Evolutionary conservation across 2,888 invertebrate species (phyloP).

Genomic region (Stenodera caucasica): DNA sequence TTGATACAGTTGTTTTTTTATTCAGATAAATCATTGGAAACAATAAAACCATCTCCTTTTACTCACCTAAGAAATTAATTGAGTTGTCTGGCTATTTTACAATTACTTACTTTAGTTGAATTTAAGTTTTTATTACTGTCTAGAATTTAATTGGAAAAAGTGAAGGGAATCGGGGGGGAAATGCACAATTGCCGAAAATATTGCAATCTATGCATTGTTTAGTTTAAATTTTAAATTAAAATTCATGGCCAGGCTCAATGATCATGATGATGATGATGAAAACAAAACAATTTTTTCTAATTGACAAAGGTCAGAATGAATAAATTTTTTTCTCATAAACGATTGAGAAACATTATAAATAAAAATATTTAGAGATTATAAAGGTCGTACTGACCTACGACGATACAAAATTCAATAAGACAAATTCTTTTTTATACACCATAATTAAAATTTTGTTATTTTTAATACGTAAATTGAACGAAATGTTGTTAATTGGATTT

Average conservation of each 20-base stretch:
- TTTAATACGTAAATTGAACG: not conserved
- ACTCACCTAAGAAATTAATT: not conserved
- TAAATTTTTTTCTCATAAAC: not conserved
- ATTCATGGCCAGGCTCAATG: constrained; percentile 5
- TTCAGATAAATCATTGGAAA: not conserved
- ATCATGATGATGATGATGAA: not conserved
- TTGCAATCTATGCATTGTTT: not conserved
- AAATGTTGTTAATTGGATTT: not conserved
- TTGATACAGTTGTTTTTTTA: not conserved
- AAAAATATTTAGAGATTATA: not conserved
- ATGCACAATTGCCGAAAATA: not conserved
- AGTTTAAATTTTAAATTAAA: not conserved
- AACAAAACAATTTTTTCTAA: not conserved
- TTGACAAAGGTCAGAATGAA: not conserved
- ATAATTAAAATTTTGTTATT: no score
- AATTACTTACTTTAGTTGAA: not conserved
- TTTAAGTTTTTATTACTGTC: not conserved
- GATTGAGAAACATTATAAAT: not conserved
- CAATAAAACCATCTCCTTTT: not conserved
- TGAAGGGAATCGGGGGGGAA: not conserved
- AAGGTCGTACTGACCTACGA: not conserved
- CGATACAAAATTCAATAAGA: not conserved
- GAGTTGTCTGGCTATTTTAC: not conserved
- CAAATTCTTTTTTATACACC: not conserved
- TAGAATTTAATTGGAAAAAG: not conserved